Evolutionary conservation across 2,797 vertebrate species (phyloP).

Genomic region (Gymnoscopelus braueri): DNA sequence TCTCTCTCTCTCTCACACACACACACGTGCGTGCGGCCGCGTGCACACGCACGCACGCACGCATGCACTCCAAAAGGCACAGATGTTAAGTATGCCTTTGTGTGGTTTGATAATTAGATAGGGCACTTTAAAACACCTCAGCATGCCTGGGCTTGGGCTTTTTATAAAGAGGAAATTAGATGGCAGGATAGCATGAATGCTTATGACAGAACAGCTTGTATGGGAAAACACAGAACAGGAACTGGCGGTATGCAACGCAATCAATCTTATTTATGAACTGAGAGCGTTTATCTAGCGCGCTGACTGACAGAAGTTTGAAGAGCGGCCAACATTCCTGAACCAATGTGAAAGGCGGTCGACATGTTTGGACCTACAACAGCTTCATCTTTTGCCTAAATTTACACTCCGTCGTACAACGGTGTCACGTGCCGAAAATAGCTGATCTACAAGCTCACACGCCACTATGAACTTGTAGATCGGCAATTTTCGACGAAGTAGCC

Average conservation of each 20-base stretch:
- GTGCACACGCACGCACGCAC: conserved; percentile 6
- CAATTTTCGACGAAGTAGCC: no score
- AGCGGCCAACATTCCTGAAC: conserved; percentile 77
- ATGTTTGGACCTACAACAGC: conserved; percentile 64
- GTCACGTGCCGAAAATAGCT: no score
- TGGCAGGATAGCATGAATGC: conserved; percentile 62
- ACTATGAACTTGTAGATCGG: no score
- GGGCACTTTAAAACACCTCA: conserved; percentile 46
- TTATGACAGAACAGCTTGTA: conserved; percentile 55
- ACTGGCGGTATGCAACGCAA: conserved; percentile 66
- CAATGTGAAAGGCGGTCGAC: conserved; percentile 73
- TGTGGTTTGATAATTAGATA: conserved; percentile 43
- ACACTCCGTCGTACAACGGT: no score
- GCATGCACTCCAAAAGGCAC: conserved; percentile 26
- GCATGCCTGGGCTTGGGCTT: conserved; percentile 56
- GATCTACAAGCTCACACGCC: no score
- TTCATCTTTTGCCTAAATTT: no score
- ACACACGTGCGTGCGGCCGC: not conserved
- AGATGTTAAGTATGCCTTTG: conserved; percentile 20
- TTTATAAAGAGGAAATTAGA: conserved; percentile 60
- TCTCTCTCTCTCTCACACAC: conserved; percentile 7
- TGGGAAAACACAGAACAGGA: conserved; percentile 75
- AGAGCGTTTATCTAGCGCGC: conserved; percentile 65
- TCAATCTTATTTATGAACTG: conserved; percentile 79
- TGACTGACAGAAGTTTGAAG: conserved; percentile 71